Conservation (phyloP, 2,797 vertebrate genomes). For the Pseudocheirus occidentalis region DNA sequence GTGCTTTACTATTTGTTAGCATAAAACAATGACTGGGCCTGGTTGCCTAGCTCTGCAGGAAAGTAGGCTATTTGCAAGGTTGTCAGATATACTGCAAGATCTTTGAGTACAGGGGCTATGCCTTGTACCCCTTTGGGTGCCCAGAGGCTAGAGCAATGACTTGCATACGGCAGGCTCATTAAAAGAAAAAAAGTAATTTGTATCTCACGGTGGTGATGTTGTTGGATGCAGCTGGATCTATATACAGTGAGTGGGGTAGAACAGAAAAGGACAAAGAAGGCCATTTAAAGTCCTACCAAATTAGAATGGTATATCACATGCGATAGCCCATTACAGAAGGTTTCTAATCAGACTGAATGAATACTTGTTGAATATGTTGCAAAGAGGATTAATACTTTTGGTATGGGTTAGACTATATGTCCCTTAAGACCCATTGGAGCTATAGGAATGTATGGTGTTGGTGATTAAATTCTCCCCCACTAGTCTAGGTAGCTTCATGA, state of each 20-base stretch:
- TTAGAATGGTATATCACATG: neutral
- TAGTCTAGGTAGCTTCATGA: neutral
- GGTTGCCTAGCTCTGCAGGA: neutral
- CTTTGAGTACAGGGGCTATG: neutral
- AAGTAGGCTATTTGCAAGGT: neutral
- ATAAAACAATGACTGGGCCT: neutral
- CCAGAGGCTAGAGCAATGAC: neutral
- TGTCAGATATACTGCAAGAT: neutral
- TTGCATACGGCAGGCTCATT: neutral
- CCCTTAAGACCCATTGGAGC: neutral
- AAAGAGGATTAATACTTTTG: neutral
- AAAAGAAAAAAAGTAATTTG: neutral
- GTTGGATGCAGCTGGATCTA: neutral
- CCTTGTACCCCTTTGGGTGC: neutral
- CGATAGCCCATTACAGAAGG: neutral
- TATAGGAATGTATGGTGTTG: neutral
- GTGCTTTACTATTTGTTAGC: slow-evolving; percentile 48
- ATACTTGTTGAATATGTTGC: neutral
- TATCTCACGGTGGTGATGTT: neutral
- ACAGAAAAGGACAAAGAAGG: neutral
- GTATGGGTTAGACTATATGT: neutral
- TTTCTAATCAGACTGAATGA: neutral
- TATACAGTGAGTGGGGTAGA: neutral
- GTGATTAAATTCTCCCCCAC: neutral
- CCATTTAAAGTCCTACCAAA: neutral